Evolutionary conservation across 2,888 invertebrate genomes (phyloP).

Genomic region (Galerucella nymphaeae): DNA sequence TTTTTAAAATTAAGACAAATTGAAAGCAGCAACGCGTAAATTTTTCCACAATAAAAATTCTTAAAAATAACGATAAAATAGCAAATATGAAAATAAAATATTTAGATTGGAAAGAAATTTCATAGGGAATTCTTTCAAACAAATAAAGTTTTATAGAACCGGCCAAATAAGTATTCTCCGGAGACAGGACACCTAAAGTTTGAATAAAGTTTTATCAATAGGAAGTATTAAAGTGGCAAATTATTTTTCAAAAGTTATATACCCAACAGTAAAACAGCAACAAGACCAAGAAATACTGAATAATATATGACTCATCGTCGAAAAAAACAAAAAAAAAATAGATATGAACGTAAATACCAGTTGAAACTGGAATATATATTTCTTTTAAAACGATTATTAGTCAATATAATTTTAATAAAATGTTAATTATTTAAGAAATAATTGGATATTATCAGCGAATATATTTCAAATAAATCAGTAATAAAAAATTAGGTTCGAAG

Average conservation of each 20-base stretch:
- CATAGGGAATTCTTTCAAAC: not conserved
- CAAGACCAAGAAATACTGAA: not conserved
- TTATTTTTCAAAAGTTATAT: conserved; percentile 3
- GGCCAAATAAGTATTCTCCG: not conserved
- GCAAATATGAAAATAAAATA: not conserved
- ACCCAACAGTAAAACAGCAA: not conserved
- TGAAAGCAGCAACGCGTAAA: not conserved
- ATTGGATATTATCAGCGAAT: too few species aligned
- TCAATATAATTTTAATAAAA: too few species aligned
- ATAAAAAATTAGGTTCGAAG: too few species aligned
- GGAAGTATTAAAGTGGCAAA: conserved; percentile 9
- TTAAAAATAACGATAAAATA: not conserved
- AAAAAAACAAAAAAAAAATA: not conserved
- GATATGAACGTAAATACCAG: too few species aligned
- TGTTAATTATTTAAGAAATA: too few species aligned
- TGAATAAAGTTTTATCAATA: conserved; percentile 1
- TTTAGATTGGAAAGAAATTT: conserved; percentile 1
- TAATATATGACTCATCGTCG: not conserved
- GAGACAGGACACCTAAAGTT: not conserved
- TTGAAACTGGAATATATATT: too few species aligned
- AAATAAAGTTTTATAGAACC: not conserved
- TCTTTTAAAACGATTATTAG: too few species aligned
- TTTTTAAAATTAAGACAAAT: too few species aligned
- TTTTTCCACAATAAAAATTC: not conserved
- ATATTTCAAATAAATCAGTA: too few species aligned